Evolutionary conservation across 1,140 invertebrate genomes (phyloP).

Genomic region (Aphaenogaster floridana): DNA sequence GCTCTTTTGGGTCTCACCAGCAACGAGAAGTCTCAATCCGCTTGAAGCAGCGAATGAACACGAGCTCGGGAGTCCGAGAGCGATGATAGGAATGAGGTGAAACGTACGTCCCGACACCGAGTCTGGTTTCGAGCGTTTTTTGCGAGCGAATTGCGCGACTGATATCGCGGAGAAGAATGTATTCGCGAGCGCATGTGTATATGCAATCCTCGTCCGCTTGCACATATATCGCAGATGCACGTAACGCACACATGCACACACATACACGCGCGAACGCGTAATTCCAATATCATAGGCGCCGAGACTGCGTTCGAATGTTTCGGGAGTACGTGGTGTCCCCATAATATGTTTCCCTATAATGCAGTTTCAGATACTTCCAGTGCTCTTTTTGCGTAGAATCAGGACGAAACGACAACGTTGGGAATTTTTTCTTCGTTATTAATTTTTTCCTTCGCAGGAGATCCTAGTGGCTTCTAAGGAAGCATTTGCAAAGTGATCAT

Average conservation of each 20-base stretch:
- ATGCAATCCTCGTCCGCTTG: not conserved
- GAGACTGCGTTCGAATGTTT: not conserved
- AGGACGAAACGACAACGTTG: not conserved
- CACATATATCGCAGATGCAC: no score
- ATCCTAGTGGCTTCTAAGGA: not conserved
- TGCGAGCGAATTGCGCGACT: conserved; percentile 15
- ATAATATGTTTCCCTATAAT: conserved; percentile 15
- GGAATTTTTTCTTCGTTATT: not conserved
- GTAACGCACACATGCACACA: not conserved
- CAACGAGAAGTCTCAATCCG: conserved; percentile 47
- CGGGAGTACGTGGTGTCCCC: not conserved
- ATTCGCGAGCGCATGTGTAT: not conserved
- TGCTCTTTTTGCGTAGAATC: conserved; percentile 19
- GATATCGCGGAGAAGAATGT: conserved; percentile 4
- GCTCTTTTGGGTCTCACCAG: conserved; percentile 47
- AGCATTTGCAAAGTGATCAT: not conserved
- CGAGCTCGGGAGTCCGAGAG: conserved; percentile 14
- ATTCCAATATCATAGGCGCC: conserved; percentile 2
- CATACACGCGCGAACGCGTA: not conserved
- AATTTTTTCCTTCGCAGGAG: conserved; percentile 3
- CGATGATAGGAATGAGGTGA: not conserved
- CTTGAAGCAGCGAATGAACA: conserved; percentile 26
- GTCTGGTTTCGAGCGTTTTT: conserved; percentile 33
- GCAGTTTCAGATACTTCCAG: not conserved
- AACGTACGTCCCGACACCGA: not conserved